Evolutionary conservation across 2,113 vertebrate species (phyloP), one percentile per base, ranked within the genome.

Genomic region (Cinclus cinclus): DNA sequence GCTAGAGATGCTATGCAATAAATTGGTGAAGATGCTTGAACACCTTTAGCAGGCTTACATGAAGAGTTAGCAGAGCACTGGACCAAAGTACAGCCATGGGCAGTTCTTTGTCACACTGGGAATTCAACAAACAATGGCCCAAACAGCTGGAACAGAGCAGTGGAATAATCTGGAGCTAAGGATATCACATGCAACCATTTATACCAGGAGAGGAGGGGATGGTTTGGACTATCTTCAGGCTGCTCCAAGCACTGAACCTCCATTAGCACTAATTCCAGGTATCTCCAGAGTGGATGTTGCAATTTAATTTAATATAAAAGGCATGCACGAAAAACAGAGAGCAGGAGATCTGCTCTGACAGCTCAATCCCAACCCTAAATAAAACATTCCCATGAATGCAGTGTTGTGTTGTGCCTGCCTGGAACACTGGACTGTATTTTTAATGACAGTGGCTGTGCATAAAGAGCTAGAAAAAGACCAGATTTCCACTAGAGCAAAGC

Each of bases 271-370:
- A 37, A 33, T 9, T 39, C 6, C 28, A 33, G 41, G 3, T 9
- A 14, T 55, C 71, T 49, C 47, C 55, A 80, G 41, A 53, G 27
- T 3, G 27, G 50, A 73, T 73, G 37, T 2, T 28, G 42, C 19
- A 23, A 60, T 37, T 84, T 11, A 35, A 28, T 46, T 46, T 37
- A 22, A 71, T 14, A 35, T 46, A 31, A 63, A 83, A 82, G 41
- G 24, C 35, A 47, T 0, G 0, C 7, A 33, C 0, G 4, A 24
- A 44, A 89, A 84, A 63, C 2, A 6, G 28, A 59, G 24, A 67
- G 46, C 3, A 8, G 2, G 10, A 67, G 35, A 55, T 78, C 41
- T 67, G n/a, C 56, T 78, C 47, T 55, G 44, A 17, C 80, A 82
- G 44, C 33, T 55, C 39, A 27, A 6, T 4, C 33, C 39, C 62